Conservation (phyloP, 2,888 invertebrate species). For the Rhagium mordax region DNA sequence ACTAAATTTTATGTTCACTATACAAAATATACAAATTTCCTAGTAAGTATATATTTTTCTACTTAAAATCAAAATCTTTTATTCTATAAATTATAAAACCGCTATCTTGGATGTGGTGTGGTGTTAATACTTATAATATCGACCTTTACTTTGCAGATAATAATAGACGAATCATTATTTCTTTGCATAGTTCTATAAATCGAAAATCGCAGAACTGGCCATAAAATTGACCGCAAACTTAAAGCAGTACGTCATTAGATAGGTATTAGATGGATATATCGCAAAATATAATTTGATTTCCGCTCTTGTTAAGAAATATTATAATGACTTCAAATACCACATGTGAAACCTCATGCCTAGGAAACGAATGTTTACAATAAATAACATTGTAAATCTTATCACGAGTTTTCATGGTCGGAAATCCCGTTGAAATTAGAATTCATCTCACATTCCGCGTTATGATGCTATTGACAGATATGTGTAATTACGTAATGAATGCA, state of each 20-base stretch:
- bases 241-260: not conserved
- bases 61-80: too few species aligned
- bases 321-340: not conserved
- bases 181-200: not conserved
- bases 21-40: too few species aligned
- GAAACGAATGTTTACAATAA: not conserved
- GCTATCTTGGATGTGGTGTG: not conserved
- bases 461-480: constrained; percentile 22
- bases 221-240: too few species aligned
- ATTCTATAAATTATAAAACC: not conserved
- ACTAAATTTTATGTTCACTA: too few species aligned
- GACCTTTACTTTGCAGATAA: too few species aligned
- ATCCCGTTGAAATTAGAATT: constrained; percentile 28
- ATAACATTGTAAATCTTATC: constrained; percentile 12
- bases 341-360: not conserved
- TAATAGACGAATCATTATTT: not conserved
- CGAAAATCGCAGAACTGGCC: too few species aligned
- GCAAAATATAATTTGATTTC: constrained; percentile 3
- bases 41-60: too few species aligned
- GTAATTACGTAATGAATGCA: constrained; percentile 10
- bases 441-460: constrained; percentile 18
- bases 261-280: not conserved
- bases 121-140: not conserved
- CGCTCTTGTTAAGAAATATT: not conserved
- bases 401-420: constrained; percentile 17